Evolutionary conservation across 2,888 invertebrate species (phyloP).

Genomic region (Galeruca laticollis): DNA sequence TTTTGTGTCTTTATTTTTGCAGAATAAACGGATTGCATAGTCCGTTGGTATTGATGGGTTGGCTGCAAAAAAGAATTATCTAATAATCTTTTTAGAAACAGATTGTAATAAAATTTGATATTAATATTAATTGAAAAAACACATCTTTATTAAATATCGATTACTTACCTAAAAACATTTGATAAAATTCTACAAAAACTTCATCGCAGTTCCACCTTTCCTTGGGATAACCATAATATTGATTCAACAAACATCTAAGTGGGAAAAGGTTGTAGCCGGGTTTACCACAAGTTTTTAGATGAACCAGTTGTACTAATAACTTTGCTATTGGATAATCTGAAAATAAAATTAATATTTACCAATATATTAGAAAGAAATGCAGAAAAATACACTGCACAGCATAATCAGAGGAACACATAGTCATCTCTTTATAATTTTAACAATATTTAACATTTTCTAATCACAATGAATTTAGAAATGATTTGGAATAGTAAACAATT

Average conservation of each 20-base stretch:
- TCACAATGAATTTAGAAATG: too few species aligned
- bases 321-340: constrained; percentile 63
- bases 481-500: too few species aligned
- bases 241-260: constrained; percentile 60
- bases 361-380: not conserved
- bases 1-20: constrained; percentile 62
- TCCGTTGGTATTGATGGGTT: constrained; percentile 53
- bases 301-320: constrained; percentile 63
- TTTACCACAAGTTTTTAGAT: constrained; percentile 53
- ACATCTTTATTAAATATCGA: too few species aligned
- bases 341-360: constrained; percentile 38
- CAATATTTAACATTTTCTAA: too few species aligned
- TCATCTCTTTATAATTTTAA: too few species aligned
- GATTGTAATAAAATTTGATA: constrained; percentile 9
- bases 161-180: constrained; percentile 61
- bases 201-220: constrained; percentile 54
- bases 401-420: too few species aligned
- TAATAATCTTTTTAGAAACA: too few species aligned
- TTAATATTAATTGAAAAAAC: too few species aligned
- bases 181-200: constrained; percentile 60
- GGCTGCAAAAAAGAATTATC: constrained; percentile 48
- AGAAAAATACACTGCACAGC: too few species aligned
- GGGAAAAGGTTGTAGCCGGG: constrained; percentile 59
- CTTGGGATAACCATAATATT: constrained; percentile 64
- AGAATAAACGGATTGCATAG: constrained; percentile 61